A percentile compares a stretch with the other conserved stretches of the same genome.
Evolutionary conservation across 2,797 vertebrate species (phyloP).

Genomic region (Alauda arvensis): DNA sequence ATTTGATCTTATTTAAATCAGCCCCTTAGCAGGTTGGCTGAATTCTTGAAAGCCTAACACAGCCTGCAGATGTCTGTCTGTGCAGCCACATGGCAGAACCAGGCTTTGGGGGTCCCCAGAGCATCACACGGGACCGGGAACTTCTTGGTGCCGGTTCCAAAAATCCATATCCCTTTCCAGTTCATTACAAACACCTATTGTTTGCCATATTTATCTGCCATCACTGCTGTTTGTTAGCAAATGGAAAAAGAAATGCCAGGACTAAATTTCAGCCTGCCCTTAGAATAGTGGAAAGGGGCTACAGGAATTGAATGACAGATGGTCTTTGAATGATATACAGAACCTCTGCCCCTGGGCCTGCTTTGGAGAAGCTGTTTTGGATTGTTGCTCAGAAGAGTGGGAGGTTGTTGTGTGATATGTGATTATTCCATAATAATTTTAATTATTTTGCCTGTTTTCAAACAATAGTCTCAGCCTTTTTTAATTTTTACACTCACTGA

Average conservation of each 20-base stretch:
- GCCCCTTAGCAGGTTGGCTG: constrained; percentile 75
- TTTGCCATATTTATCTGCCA: constrained; percentile 84
- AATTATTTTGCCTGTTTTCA: constrained; percentile 82
- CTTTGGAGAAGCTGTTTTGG: constrained; percentile 82
- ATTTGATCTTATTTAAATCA: constrained; percentile 77
- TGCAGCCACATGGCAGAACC: constrained; percentile 78
- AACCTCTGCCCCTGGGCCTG: constrained; percentile 84
- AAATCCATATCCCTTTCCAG: constrained; percentile 77
- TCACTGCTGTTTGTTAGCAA: constrained; percentile 88
- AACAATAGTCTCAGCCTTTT: constrained; percentile 77
- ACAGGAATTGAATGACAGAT: constrained; percentile 88
- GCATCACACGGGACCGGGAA: constrained; percentile 67
- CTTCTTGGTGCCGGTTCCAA: constrained; percentile 75
- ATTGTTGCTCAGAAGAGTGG: constrained; percentile 88
- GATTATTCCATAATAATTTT: constrained; percentile 88
- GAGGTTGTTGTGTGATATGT: constrained; percentile 85
- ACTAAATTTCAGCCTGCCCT: constrained; percentile 79
- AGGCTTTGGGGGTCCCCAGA: constrained; percentile 71
- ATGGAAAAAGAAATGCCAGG: constrained; percentile 86
- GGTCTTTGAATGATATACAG: constrained; percentile 94
- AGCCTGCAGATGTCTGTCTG: constrained; percentile 77
- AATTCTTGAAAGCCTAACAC: constrained; percentile 62
- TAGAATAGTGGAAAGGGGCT: constrained; percentile 74
- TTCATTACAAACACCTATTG: constrained; percentile 81
- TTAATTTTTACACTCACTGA: constrained; percentile 81